phyloP scores from a whole-genome alignment of 2,888 invertebrate species.

The Eulithis testata region DNA sequence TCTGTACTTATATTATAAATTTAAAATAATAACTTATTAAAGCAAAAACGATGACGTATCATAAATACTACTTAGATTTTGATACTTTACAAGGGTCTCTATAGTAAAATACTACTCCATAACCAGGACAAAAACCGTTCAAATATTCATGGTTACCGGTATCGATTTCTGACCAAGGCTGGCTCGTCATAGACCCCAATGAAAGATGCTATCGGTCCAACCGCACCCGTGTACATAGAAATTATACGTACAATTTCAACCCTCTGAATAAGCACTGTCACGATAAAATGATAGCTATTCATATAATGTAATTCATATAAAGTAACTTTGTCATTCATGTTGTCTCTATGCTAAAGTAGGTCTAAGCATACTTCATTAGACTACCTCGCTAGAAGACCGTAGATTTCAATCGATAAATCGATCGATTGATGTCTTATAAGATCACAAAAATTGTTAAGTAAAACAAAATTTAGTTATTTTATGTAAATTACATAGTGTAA shows the following conservation, averaged over 20 bases:
- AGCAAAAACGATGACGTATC: no score
- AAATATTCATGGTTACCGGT: slow-evolving; percentile 76
- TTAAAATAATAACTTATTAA: no score
- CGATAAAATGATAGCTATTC: slow-evolving; percentile 21
- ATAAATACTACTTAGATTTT: neutral
- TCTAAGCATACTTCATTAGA: no score
- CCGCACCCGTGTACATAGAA: slow-evolving; percentile 68
- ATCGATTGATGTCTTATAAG: no score
- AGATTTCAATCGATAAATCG: no score
- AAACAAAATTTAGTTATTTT: no score
- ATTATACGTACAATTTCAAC: slow-evolving; percentile 48
- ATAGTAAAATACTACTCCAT: slow-evolving; percentile 21
- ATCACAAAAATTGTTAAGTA: no score
- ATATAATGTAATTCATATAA: slow-evolving; percentile 13
- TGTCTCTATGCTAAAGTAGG: neutral
- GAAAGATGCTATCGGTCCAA: slow-evolving; percentile 75
- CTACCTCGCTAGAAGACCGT: no score
- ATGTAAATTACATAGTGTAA: no score
- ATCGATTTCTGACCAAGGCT: slow-evolving; percentile 62
- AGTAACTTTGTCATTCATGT: neutral
- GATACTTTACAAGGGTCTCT: neutral
- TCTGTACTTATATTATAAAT: no score
- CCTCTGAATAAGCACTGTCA: slow-evolving; percentile 25
- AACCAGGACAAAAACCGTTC: slow-evolving; percentile 64
- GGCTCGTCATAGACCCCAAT: slow-evolving; percentile 65